Evolutionary conservation across 2,113 vertebrate species (phyloP).

Genomic region (Burhinus oedicnemus): DNA sequence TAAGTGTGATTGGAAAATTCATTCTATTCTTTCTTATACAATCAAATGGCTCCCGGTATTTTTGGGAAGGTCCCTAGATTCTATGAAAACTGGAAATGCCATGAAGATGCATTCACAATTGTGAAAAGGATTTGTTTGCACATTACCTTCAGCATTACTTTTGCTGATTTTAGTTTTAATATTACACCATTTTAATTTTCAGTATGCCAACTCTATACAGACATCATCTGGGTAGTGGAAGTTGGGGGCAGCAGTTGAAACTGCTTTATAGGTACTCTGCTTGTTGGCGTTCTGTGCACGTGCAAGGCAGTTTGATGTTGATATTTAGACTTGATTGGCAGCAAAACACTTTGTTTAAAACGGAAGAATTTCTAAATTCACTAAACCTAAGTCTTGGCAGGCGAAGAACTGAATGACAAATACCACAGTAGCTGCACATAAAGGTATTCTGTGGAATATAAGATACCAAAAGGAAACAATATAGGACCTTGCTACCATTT

Average conservation of each 20-base stretch:
- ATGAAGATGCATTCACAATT: neutral
- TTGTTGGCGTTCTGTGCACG: fast-evolving
- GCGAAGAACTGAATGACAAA: neutral
- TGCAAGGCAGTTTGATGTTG: neutral
- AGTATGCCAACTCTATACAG: neutral
- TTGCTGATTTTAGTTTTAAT: neutral
- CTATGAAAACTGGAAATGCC: neutral
- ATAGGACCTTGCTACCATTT: neutral
- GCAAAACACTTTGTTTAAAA: neutral
- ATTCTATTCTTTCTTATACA: neutral
- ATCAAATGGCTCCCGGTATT: neutral
- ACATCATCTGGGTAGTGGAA: neutral
- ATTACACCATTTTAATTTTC: neutral
- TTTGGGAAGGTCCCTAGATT: neutral
- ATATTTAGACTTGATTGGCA: neutral
- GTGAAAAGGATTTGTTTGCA: neutral
- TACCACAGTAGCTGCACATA: neutral
- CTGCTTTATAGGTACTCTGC: neutral
- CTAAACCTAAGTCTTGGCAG: neutral
- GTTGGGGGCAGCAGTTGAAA: neutral
- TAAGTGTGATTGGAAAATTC: neutral
- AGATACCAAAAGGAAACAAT: neutral
- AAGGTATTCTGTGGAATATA: neutral
- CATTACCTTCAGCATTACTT: neutral
- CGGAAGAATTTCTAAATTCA: neutral